These are phyloP conservation scores for Basileuterus tristriatus DNA, from an alignment of 2,797 vertebrate species.

Conservation along the genomic window DNA sequence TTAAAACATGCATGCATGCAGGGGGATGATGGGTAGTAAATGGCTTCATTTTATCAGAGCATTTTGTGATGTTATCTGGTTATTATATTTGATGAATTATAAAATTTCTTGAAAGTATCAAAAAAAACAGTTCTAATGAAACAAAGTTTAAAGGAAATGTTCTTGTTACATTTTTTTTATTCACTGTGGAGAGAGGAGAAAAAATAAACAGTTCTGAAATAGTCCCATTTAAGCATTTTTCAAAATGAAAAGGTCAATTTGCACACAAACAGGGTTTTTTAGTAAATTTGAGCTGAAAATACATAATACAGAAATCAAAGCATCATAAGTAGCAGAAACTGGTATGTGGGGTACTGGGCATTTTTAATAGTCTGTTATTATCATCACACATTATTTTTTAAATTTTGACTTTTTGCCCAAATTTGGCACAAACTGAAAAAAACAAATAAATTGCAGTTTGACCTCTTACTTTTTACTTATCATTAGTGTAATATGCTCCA, in stretches of 20 bases:
- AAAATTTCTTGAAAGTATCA: not conserved
- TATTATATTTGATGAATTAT: not conserved
- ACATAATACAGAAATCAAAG: not conserved
- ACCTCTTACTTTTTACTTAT: not conserved
- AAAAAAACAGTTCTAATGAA: not conserved
- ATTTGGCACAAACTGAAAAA: not conserved
- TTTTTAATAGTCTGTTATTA: not conserved
- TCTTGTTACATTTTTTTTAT: not conserved
- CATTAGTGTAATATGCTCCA: not conserved
- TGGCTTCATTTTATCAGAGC: not conserved
- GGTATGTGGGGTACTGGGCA: fast-evolving
- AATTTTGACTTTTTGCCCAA: not conserved
- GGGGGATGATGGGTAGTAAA: not conserved
- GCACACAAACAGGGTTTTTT: not conserved
- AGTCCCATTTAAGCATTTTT: not conserved
- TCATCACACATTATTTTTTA: not conserved
- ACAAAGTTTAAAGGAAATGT: not conserved
- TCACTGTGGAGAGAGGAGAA: not conserved
- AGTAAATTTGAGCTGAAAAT: not conserved
- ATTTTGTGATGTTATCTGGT: fast-evolving
- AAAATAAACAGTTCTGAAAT: not conserved
- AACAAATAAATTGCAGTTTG: not conserved
- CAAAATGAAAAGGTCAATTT: not conserved
- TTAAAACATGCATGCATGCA: not conserved
- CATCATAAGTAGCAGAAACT: not conserved